A percentile compares a stretch with the other conserved stretches of the same genome.
phyloP scores from a whole-genome alignment of 2,113 vertebrate species.

The Lasiurus borealis region DNA sequence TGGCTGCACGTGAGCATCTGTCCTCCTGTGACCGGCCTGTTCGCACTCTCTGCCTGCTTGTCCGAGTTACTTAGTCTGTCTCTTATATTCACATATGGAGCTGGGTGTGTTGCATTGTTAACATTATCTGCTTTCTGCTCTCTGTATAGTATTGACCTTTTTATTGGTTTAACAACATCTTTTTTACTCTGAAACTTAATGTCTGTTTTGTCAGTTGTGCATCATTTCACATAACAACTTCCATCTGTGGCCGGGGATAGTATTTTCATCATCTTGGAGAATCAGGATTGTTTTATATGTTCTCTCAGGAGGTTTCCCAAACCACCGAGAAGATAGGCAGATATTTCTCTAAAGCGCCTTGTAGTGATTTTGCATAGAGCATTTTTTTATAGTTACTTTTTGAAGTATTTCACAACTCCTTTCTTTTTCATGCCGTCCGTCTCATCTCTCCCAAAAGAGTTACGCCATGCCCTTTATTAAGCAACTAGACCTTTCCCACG shows the following conservation, averaged over 20 bases:
- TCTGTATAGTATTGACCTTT: constrained; percentile 1
- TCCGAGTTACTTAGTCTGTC: background rate
- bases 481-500: background rate
- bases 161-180: background rate
- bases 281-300: background rate
- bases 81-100: background rate
- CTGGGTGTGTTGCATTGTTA: background rate
- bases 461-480: background rate
- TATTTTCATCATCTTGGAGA: background rate
- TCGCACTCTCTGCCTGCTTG: background rate
- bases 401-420: background rate
- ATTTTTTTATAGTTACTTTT: background rate
- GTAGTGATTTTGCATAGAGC: constrained; percentile 20
- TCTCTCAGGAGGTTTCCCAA: background rate
- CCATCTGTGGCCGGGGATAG: background rate
- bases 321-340: background rate
- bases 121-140: background rate
- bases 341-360: constrained; percentile 46
- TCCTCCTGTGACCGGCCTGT: background rate
- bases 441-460: background rate
- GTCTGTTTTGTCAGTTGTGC: constrained; percentile 22
- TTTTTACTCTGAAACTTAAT: constrained; percentile 48
- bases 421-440: background rate
- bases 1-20: background rate
- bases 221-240: background rate